A percentile compares a stretch with the other conserved stretches of the same genome.
Conservation (phyloP, 2,888 invertebrate genomes). For the Standfussiana lucernea region DNA sequence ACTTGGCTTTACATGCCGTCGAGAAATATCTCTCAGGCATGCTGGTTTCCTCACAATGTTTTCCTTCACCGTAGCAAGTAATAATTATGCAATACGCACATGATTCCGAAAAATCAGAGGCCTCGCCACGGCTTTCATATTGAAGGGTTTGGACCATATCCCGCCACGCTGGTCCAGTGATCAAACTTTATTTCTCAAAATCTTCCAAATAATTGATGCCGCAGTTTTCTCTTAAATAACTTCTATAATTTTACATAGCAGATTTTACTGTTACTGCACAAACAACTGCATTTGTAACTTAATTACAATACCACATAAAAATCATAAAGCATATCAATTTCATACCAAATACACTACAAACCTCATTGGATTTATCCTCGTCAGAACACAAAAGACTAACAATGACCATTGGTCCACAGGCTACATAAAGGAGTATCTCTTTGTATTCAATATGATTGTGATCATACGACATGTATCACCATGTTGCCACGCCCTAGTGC, state of each 20-base stretch:
- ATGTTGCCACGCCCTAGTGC: conserved; percentile 55
- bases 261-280: background rate
- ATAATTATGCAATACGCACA: no score
- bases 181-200: background rate
- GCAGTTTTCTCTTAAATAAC: background rate
- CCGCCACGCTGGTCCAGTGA: no score
- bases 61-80: no score
- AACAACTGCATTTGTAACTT: background rate
- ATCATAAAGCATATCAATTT: conserved; percentile 32
- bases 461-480: conserved; percentile 68
- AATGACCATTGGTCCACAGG: conserved; percentile 63
- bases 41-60: no score
- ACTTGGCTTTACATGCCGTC: no score
- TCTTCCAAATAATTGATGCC: background rate
- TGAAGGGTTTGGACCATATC: no score
- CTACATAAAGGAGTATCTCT: conserved; percentile 57
- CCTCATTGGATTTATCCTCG: conserved; percentile 42
- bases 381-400: conserved; percentile 54
- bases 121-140: no score
- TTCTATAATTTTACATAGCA: background rate
- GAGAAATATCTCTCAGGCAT: no score
- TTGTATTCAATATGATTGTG: conserved; percentile 78
- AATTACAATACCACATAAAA: background rate
- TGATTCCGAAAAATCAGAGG: no score
- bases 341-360: conserved; percentile 38